phyloP scores from a whole-genome alignment of 2,113 vertebrate species.

The Ameiurus melas region DNA sequence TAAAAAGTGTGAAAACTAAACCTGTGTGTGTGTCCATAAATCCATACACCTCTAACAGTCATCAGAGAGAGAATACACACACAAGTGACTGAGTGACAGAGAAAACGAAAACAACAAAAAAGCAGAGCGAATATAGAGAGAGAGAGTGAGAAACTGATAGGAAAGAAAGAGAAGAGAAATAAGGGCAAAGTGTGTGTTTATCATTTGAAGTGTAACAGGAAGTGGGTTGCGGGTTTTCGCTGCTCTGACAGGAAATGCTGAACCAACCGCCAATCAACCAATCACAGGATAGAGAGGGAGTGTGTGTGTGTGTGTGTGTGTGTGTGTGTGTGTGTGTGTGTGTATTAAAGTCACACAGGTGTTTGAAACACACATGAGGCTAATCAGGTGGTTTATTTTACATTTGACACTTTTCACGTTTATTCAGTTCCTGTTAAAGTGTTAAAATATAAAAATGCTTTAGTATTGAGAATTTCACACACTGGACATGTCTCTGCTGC shows the following conservation, averaged over 20 bases:
- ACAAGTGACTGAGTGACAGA: neutral
- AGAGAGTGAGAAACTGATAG: neutral
- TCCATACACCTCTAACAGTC: neutral
- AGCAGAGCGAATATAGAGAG: neutral
- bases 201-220: neutral
- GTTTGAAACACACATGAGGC: neutral
- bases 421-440: no score
- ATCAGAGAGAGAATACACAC: neutral
- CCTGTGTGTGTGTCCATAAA: neutral
- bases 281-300: neutral
- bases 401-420: neutral
- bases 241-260: constrained; percentile 20
- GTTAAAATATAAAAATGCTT: neutral
- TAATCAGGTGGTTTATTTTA: neutral
- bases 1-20: constrained; percentile 48
- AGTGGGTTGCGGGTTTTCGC: neutral
- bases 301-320: no score
- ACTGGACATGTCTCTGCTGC: neutral
- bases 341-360: neutral
- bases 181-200: neutral
- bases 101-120: neutral
- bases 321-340: neutral
- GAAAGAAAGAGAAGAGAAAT: neutral
- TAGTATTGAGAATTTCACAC: neutral
- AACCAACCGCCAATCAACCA: constrained; percentile 10